Evolutionary conservation across 2,888 invertebrate genomes (phyloP).

Genomic region (Heliconius erato): DNA sequence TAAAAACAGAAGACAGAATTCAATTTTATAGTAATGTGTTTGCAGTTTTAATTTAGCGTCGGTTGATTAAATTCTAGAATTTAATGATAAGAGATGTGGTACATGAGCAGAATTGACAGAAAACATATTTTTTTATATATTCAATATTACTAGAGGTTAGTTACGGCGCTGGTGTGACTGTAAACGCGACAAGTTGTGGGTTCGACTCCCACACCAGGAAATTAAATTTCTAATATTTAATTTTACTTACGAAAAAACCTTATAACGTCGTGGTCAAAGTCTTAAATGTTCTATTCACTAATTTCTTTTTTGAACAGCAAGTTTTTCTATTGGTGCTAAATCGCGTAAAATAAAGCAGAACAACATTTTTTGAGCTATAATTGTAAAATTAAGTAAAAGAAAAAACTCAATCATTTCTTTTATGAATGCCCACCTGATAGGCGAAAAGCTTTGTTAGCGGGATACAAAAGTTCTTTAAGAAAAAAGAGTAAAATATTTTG

Average conservation of each 20-base stretch:
- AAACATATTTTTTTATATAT: not conserved
- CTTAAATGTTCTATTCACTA: too few relatives aligned
- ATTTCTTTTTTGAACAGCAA: not conserved
- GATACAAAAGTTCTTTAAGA: not conserved
- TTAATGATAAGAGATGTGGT: not conserved
- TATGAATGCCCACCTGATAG: constrained; percentile 3
- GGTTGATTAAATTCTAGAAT: not conserved
- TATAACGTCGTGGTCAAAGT: too few relatives aligned
- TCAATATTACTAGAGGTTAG: too few relatives aligned
- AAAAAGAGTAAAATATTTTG: not conserved
- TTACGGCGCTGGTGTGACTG: too few relatives aligned
- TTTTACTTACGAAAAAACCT: too few relatives aligned
- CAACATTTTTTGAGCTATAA: not conserved
- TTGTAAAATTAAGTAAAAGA: not conserved
- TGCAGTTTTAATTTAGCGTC: not conserved
- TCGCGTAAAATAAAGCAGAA: not conserved
- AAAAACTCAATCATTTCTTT: not conserved
- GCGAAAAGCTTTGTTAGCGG: not conserved
- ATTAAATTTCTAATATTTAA: too few relatives aligned
- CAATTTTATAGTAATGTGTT: not conserved
- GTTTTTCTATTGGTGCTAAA: not conserved
- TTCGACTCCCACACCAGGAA: too few relatives aligned
- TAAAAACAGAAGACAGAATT: not conserved
- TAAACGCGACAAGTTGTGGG: too few relatives aligned
- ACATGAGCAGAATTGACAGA: not conserved